Conservation (phyloP, 2,888 invertebrate species). For the Periphyllus acericola region DNA sequence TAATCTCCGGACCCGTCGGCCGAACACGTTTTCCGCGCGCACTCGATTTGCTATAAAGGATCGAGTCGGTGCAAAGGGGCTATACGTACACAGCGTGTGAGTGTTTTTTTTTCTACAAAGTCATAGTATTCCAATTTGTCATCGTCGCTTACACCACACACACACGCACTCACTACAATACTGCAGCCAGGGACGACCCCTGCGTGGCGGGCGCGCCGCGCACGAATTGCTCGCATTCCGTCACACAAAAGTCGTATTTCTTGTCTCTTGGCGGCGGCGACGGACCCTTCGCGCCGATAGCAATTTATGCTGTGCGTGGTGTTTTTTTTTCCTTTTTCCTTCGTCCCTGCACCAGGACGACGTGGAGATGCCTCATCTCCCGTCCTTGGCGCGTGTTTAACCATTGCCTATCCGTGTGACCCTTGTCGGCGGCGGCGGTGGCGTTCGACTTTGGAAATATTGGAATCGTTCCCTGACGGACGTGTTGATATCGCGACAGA, state of each 20-base stretch:
- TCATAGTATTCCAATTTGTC: conserved; percentile 61
- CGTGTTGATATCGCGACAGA: neutral
- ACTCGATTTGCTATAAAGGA: neutral
- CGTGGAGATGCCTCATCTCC: too few species aligned
- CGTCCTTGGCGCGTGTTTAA: neutral
- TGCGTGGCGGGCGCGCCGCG: neutral
- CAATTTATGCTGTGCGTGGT: conserved; percentile 16
- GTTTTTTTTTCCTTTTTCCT: neutral
- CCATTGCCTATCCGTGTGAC: neutral
- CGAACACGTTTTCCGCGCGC: conserved; percentile 31
- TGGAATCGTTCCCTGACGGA: conserved; percentile 4
- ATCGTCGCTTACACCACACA: conserved; percentile 14
- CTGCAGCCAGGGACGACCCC: neutral
- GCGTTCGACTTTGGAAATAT: neutral
- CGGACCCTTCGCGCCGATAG: conserved; percentile 2
- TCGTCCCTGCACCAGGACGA: neutral
- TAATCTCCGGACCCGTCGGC: conserved; percentile 37
- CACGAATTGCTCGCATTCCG: conserved; percentile 57
- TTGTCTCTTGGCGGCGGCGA: conserved; percentile 17
- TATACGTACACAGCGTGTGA: neutral
- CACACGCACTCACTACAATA: neutral
- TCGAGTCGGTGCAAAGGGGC: neutral
- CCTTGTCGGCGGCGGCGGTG: neutral
- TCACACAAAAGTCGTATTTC: conserved; percentile 61
- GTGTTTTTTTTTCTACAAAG: conserved; percentile 39